Evolutionary conservation across 2,113 vertebrate species (phyloP).

Genomic region (Sinocyclocheilus rhinocerous): DNA sequence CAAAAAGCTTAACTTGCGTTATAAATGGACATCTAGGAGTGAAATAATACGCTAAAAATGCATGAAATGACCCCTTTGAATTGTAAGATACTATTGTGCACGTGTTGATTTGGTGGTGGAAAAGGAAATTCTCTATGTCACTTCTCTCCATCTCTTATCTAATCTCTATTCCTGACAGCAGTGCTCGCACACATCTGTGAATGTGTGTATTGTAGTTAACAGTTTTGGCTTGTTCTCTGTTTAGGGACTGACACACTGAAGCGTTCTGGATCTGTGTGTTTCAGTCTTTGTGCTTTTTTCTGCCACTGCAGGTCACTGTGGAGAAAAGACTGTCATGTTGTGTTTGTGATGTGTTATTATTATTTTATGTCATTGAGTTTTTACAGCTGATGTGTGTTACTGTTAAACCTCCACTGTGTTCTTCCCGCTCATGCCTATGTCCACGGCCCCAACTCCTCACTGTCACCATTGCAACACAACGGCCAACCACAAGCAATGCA

Average conservation of each 20-base stretch:
- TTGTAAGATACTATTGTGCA: not conserved
- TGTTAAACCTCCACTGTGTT: conserved; percentile 49
- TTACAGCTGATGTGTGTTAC: conserved; percentile 51
- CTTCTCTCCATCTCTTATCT: conserved; percentile 3
- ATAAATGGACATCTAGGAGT: not conserved
- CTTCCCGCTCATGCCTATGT: conserved; percentile 12
- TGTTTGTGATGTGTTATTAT: conserved; percentile 24
- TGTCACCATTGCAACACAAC: conserved; percentile 60
- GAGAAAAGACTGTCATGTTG: conserved; percentile 27
- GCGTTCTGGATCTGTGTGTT: conserved; percentile 13
- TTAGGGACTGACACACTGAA: conserved; percentile 17
- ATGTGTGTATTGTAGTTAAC: conserved; percentile 30
- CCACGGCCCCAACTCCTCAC: conserved; percentile 58
- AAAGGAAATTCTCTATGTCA: not conserved
- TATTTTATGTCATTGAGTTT: conserved; percentile 40
- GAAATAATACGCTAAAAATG: not conserved
- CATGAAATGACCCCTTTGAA: not conserved
- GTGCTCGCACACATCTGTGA: conserved; percentile 25
- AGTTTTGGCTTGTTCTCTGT: conserved; percentile 1
- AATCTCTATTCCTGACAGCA: conserved; percentile 1
- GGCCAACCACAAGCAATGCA: conserved; percentile 25
- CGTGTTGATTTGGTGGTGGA: not conserved
- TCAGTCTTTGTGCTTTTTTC: conserved; percentile 32
- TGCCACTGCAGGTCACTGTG: conserved; percentile 33
- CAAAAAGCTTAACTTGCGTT: not conserved